Conservation (phyloP, 2,113 vertebrate species). For the Bos javanicus region DNA sequence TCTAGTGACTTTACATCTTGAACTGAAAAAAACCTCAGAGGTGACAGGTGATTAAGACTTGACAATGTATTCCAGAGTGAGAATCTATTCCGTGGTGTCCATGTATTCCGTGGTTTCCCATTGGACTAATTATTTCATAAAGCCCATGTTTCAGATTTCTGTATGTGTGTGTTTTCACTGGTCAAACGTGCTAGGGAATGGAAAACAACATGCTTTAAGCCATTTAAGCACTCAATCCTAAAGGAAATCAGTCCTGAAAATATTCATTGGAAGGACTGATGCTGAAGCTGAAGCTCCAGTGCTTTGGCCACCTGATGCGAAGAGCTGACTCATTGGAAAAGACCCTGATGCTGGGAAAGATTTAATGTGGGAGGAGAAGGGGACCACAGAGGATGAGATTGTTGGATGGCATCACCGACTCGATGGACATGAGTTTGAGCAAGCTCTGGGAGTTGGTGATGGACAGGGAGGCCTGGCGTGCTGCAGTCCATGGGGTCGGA, state of each 20-base stretch:
- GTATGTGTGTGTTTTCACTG: background rate
- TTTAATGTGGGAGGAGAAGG: background rate
- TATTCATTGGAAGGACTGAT: background rate
- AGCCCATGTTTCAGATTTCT: no score
- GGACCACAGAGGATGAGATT: background rate
- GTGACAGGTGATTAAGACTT: background rate
- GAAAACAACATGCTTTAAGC: background rate
- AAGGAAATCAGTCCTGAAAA: background rate
- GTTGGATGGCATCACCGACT: background rate
- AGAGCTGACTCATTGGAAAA: fast-evolving
- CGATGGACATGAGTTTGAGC: background rate
- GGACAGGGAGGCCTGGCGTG: background rate
- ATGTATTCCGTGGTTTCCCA: fast-evolving
- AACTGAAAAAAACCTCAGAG: background rate
- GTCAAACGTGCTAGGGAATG: background rate
- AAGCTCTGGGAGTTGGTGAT: background rate
- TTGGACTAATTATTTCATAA: background rate
- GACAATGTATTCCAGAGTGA: background rate
- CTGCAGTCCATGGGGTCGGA: background rate
- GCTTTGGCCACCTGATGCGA: background rate
- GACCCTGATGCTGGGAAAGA: background rate
- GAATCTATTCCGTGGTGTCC: background rate
- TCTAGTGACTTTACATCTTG: background rate
- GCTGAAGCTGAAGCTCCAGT: background rate
- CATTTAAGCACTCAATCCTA: background rate